Base-by-base conservation (phyloP, 2,113 vertebrate genomes). In the Puffinus mauretanicus region DNA sequence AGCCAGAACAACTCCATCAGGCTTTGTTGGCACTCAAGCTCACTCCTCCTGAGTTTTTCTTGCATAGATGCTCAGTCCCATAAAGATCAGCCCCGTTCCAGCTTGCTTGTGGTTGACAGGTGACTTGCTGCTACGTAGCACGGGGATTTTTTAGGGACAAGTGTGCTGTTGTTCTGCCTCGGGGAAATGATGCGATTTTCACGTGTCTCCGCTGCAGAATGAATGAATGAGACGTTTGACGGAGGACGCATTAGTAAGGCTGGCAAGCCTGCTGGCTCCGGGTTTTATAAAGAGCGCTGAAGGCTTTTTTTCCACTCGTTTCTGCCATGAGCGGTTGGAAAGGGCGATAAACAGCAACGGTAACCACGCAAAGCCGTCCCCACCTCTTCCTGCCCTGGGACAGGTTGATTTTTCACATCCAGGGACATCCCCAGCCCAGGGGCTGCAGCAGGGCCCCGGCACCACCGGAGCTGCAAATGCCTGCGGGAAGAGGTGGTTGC, bases 221-320 rank as follows among this genome's bases (percentile, higher is more conserved):
- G 96, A 95, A 92, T 87, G 90, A 98, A 96, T 70, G 91, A 95
- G 92, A 46, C 9, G 0, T 94, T 96, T 97, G 86, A 92, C 3
- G 16, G 83, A 95, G 83, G 72, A 85, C n/a, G 34, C 40, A 6
- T 93, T 52, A 70, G 85, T 82, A 24, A 90, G 91, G 94, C 95
- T 96, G 67, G 95, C 94, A 65, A 34, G 92, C 49, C 80, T 5
- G 5, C 93, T 69, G 67, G 88, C 84, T 72, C 93, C 17, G 4
- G 12, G 26, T 84, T 96, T 97, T 95, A 66, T 60, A 76, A 47
- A 84, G 78, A 93, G 44, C 0, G 1, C 76, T 96, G 97, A 98
- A 96, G 85, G n/a, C 58, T 96, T 64, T 98, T 97, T 98, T 98
- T 98, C 98, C 98, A 86, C 92, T 91, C 32, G 2, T 82, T 94